phyloP scores from a whole-genome alignment of 1,140 invertebrate species.

The Neodiprion fabricii region DNA sequence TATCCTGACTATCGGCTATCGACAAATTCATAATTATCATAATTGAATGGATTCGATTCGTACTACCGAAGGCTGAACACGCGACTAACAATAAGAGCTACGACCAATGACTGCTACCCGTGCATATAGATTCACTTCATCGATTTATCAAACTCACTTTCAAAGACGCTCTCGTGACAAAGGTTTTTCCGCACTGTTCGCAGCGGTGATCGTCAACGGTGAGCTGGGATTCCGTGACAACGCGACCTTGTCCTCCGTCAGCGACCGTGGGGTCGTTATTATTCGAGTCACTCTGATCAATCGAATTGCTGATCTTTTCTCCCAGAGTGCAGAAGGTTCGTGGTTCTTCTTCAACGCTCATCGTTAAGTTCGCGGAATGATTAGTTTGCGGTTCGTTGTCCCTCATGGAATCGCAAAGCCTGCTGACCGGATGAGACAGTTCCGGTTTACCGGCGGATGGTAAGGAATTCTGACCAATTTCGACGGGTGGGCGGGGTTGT shows the following conservation, averaged over 20 bases:
- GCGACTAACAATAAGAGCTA: too few species aligned
- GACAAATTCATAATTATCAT: too few species aligned
- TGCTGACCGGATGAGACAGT: conserved; percentile 45
- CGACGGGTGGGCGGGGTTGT: neutral
- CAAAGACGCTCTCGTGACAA: conserved; percentile 56
- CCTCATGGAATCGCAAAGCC: conserved; percentile 40
- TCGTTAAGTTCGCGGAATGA: neutral
- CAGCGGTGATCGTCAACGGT: conserved; percentile 46
- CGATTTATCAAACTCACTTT: conserved; percentile 47
- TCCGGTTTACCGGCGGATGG: conserved; percentile 19
- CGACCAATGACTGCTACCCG: too few species aligned
- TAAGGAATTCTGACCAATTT: neutral
- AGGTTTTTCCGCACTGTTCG: conserved; percentile 59
- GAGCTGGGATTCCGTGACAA: conserved; percentile 2
- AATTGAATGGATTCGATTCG: too few species aligned
- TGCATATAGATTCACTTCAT: neutral
- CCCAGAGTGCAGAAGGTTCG: neutral
- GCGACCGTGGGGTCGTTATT: conserved; percentile 37
- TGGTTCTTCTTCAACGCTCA: neutral
- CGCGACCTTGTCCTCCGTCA: conserved; percentile 19
- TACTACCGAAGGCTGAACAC: too few species aligned
- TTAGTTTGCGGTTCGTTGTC: neutral
- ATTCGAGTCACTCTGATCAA: conserved; percentile 38
- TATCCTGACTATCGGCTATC: too few species aligned
- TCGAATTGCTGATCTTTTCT: neutral